Evolutionary conservation across 2,113 vertebrate species (phyloP).

Genomic region (Acinonyx jubatus): DNA sequence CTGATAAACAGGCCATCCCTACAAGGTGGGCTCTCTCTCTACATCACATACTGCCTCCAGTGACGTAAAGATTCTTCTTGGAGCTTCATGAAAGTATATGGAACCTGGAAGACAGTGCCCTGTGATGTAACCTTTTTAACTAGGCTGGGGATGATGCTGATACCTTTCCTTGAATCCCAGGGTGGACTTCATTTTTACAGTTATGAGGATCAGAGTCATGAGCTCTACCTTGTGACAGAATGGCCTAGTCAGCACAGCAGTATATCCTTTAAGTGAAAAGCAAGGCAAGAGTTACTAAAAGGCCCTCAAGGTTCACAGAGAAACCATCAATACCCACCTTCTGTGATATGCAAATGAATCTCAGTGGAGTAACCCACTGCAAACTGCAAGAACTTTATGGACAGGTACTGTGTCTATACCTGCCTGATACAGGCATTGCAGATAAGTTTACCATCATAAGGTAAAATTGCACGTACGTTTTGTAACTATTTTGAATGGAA

Average conservation of each 20-base stretch:
- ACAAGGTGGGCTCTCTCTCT: neutral
- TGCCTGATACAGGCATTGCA: neutral
- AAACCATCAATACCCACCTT: neutral
- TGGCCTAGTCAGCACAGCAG: neutral
- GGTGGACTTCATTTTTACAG: neutral
- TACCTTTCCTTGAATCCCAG: neutral
- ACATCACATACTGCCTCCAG: neutral
- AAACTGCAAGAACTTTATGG: neutral
- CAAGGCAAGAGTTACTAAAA: neutral
- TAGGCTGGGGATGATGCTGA: neutral
- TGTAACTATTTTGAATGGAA: neutral
- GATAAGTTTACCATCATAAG: neutral
- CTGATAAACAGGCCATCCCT: neutral
- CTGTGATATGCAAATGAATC: neutral
- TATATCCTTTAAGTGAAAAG: neutral
- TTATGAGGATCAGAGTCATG: neutral
- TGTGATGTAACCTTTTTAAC: neutral
- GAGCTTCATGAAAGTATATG: neutral
- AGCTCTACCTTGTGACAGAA: neutral
- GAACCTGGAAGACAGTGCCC: neutral
- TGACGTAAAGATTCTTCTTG: neutral
- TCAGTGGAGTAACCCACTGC: neutral
- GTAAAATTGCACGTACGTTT: neutral
- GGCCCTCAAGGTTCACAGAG: neutral
- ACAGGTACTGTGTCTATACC: neutral